Evolutionary conservation across 2,888 invertebrate genomes (phyloP).

Genomic region (Ophioninae sp.): DNA sequence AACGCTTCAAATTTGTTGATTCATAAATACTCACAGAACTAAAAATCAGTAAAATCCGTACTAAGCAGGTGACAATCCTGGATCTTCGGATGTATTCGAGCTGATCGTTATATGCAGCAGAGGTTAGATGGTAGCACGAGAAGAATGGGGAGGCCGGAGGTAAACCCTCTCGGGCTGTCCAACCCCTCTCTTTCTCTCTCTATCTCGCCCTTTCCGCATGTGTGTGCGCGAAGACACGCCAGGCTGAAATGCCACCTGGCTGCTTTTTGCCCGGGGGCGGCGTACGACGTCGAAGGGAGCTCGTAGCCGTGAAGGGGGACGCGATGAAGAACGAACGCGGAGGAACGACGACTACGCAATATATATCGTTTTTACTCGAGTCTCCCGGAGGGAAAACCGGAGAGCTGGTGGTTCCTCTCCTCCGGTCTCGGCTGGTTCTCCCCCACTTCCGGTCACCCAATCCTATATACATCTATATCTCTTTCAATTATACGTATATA

Average conservation of each 20-base stretch:
- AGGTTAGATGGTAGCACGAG: constrained; percentile 27
- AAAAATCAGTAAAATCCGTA: not conserved
- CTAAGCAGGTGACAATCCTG: not conserved
- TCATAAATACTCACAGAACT: not conserved
- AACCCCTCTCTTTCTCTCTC: not conserved
- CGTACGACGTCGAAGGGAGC: constrained; percentile 57
- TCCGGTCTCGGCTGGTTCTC: constrained; percentile 52
- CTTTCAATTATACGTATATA: not conserved
- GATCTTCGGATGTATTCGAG: not conserved
- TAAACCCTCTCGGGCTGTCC: constrained; percentile 1
- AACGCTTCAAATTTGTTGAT: too few species aligned
- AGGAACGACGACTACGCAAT: constrained; percentile 67
- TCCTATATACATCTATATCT: constrained; percentile 13
- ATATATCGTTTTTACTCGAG: constrained; percentile 61
- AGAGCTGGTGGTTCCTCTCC: constrained; percentile 41
- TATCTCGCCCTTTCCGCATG: not conserved
- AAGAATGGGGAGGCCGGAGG: constrained; percentile 17
- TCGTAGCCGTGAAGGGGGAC: constrained; percentile 32
- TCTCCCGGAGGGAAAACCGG: constrained; percentile 50
- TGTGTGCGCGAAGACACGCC: constrained; percentile 63
- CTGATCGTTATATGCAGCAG: constrained; percentile 6
- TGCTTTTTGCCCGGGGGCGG: constrained; percentile 76
- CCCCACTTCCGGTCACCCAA: constrained; percentile 65
- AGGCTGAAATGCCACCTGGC: constrained; percentile 80
- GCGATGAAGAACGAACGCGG: constrained; percentile 43